Conservation (phyloP, 2,797 vertebrate genomes). For the Benthosema pterotum region DNA sequence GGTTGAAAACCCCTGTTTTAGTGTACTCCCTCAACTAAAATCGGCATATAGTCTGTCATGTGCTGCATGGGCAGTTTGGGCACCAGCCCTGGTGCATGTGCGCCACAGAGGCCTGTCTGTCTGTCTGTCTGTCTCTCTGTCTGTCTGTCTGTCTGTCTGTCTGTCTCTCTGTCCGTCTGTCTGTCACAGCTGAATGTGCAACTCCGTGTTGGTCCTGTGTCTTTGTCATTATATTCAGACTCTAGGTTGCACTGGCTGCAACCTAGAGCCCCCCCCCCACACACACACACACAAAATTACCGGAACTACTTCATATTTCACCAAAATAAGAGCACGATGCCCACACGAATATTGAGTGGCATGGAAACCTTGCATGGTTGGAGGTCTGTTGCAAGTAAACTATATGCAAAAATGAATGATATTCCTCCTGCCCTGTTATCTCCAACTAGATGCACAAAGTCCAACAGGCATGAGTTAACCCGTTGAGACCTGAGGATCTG, state of each 20-base stretch:
- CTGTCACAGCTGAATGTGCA: slow-evolving; percentile 36
- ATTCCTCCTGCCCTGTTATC: slow-evolving; percentile 4
- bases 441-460: slow-evolving; percentile 14
- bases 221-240: slow-evolving; percentile 27
- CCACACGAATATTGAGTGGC: slow-evolving; percentile 1
- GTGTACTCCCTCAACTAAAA: too few relatives aligned
- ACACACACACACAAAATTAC: too few relatives aligned
- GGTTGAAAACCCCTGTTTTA: too few relatives aligned
- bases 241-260: slow-evolving; percentile 1
- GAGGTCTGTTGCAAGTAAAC: background rate
- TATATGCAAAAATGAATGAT: too few relatives aligned
- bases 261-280: too few relatives aligned
- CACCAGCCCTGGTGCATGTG: slow-evolving; percentile 28
- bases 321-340: too few relatives aligned
- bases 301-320: too few relatives aligned
- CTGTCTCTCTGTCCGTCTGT: too few relatives aligned
- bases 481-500: too few relatives aligned
- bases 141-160: too few relatives aligned
- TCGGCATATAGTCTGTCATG: slow-evolving; percentile 23
- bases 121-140: too few relatives aligned
- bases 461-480: background rate
- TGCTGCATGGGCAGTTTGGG: too few relatives aligned
- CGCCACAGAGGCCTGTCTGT: slow-evolving; percentile 24
- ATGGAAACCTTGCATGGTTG: background rate
- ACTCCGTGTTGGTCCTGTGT: slow-evolving; percentile 29